Conservation (phyloP, 2,113 vertebrate genomes). For the Casuarius casuarius region DNA sequence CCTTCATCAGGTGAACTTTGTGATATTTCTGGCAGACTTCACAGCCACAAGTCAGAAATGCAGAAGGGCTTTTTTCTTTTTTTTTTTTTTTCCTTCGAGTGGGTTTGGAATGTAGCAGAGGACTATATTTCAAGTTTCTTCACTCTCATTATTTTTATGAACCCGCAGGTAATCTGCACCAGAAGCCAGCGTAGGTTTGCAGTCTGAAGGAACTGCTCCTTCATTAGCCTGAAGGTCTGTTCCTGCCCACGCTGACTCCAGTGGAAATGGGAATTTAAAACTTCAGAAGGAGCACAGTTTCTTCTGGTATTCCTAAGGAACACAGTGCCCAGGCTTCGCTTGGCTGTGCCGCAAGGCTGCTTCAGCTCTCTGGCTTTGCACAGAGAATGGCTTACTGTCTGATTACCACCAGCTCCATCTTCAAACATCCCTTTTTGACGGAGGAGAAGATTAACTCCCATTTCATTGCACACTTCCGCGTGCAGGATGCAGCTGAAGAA, state of each 20-base stretch:
- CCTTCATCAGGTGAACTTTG: background rate
- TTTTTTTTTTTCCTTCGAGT: background rate
- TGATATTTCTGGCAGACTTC: background rate
- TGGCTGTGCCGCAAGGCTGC: background rate
- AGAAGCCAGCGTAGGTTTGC: background rate
- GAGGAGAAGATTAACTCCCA: background rate
- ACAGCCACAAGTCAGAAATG: background rate
- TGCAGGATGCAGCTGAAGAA: background rate
- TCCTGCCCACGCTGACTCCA: background rate
- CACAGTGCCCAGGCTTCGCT: background rate
- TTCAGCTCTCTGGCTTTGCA: background rate
- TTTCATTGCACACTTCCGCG: background rate
- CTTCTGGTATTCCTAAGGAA: rapidly evolving
- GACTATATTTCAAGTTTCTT: background rate
- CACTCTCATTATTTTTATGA: background rate
- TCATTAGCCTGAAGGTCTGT: constrained; percentile 4
- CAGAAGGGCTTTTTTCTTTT: background rate
- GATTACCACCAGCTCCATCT: background rate
- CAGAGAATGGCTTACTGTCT: background rate
- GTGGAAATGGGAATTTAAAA: background rate
- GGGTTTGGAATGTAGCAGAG: background rate
- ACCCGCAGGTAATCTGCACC: background rate
- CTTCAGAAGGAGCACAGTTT: background rate
- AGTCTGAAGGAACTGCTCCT: background rate
- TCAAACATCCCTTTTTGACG: background rate